Evolutionary conservation across 1,140 invertebrate genomes (phyloP), one percentile per base, ranked within the genome.

Genomic region (Heliconius melpomene): DNA sequence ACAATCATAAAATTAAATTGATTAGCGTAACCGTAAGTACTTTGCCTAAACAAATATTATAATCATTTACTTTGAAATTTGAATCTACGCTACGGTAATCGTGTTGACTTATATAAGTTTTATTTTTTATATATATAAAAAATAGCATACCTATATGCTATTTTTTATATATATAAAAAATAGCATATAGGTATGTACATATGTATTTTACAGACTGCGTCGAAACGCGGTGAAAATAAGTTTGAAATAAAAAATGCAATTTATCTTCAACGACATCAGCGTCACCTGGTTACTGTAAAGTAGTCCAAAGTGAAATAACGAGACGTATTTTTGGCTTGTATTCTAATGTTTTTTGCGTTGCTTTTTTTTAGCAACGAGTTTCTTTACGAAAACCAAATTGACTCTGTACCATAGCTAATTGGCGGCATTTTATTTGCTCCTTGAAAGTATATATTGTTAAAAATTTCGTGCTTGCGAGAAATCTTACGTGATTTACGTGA

Each of bases 301-400:
- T 60, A n/a, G n/a, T 40, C 54, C 32, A 66, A 66, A 40, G 60
- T 40, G 50, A 29, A 32, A 74, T 54, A 75, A 75, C 32, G 20
- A 66, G 40, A 78, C 71, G 57, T 40, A 46, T 79, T 29, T 74
- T 79, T 79, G 78, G 78, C 78, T 46, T 57, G 78, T 36, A 29
- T 60, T 74, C 38, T 40, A 36, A 79, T 54, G 50, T 79, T 79
- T 78, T 74, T 75, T 46, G 40, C 72, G 36, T 29, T 46, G 54
- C 52, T 50, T 71, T 75, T n/a, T 54, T 36, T 46, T 7, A 29
- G n/a, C 11, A 26, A 23, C 13, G 26, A 23, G 6, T 29, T 29
- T 66, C 26, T 29, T 66, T 13, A 26, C 13, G 60, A 9, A 66
- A 79, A 60, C 26, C 50, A 32, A 79, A 79, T 74, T 79, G 73